A percentile compares a stretch with the other conserved stretches of the same genome.
Evolutionary conservation across 2,113 vertebrate species (phyloP).

Genomic region (Perccottus glenii): DNA sequence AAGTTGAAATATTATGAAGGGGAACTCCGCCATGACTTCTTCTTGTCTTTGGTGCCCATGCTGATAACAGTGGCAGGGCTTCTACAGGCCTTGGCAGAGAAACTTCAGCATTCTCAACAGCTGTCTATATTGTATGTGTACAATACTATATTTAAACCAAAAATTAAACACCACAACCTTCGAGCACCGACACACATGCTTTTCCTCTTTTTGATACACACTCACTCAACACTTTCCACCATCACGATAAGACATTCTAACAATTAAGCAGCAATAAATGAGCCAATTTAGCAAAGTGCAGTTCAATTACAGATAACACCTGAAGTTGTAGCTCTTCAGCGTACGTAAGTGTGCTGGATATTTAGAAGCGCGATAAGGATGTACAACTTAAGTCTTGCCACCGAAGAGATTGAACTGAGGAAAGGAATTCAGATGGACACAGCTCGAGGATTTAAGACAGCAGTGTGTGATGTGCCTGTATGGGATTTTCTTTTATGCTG

Average conservation of each 20-base stretch:
- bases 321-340: not conserved
- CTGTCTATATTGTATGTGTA: too few species aligned
- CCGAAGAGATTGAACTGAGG: not conserved
- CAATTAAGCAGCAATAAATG: slow-evolving; percentile 8
- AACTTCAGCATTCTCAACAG: too few species aligned
- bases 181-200: too few species aligned
- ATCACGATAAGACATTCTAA: not conserved
- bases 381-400: slow-evolving; percentile 3
- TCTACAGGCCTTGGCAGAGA: too few species aligned
- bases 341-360: not conserved
- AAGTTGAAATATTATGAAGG: too few species aligned
- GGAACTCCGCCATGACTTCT: too few species aligned
- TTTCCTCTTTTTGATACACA: not conserved
- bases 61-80: too few species aligned
- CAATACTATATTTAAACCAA: too few species aligned
- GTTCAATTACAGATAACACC: not conserved
- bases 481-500: slow-evolving; percentile 56
- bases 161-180: too few species aligned
- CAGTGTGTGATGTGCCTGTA: slow-evolving; percentile 24
- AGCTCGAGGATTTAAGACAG: slow-evolving; percentile 7
- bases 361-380: not conserved
- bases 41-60: too few species aligned
- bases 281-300: not conserved
- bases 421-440: slow-evolving; percentile 19
- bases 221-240: not conserved